phyloP scores from a whole-genome alignment of 2,797 vertebrate genomes.

The Harpagifer antarcticus region DNA sequence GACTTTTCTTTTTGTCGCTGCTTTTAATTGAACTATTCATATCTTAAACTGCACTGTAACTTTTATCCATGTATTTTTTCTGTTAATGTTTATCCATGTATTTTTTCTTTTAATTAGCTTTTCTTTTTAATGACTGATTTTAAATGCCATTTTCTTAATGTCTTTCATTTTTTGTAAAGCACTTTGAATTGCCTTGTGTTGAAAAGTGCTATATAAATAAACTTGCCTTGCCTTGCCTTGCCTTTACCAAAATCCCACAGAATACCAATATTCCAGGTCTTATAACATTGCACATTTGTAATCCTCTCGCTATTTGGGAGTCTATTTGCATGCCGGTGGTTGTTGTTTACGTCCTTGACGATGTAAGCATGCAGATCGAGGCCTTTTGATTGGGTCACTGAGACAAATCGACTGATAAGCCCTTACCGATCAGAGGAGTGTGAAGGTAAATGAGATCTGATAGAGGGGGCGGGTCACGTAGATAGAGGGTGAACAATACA shows the following conservation, averaged over 20 bases:
- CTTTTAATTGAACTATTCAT: too few species aligned
- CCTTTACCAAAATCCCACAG: neutral
- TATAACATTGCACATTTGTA: neutral
- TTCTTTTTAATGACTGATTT: too few species aligned
- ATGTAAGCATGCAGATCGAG: neutral
- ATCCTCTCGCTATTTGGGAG: neutral
- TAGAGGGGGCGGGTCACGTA: neutral
- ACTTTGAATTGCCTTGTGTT: too few species aligned
- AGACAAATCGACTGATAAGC: slow-evolving; percentile 28
- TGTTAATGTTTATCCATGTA: too few species aligned
- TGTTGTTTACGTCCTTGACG: slow-evolving; percentile 9
- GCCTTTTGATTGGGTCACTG: slow-evolving; percentile 2
- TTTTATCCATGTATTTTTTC: too few species aligned
- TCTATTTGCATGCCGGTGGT: neutral
- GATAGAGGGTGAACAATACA: neutral
- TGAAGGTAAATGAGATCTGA: slow-evolving; percentile 44
- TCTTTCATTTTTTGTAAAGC: too few species aligned
- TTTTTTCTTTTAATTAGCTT: too few species aligned
- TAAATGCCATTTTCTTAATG: too few species aligned
- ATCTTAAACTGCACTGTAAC: too few species aligned
- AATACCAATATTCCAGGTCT: neutral
- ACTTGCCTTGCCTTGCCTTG: too few species aligned
- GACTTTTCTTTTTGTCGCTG: too few species aligned
- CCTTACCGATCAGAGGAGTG: slow-evolving; percentile 12
- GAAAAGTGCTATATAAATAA: too few species aligned